Base-by-base conservation (phyloP, 30 jellyfish, hydroid and myxozoan species). In the Aurelia aurita region DNA sequence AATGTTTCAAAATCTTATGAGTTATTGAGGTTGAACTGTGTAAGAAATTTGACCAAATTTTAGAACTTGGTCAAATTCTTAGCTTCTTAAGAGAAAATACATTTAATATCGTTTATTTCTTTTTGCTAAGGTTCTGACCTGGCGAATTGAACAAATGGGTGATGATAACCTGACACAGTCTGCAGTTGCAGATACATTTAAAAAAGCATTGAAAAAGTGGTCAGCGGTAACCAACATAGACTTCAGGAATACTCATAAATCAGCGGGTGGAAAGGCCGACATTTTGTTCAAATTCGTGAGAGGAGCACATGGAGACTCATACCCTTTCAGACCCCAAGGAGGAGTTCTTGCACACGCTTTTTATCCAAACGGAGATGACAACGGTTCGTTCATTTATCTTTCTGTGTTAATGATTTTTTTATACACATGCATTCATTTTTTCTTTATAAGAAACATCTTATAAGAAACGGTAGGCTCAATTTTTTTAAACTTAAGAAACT, bases 291-390 rank as follows among this genome's bases (percentile, higher is more conserved):
- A 77, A 57, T 94, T 94, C 64, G 96, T 78, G 14, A 35, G 69
- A 2, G 96, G 92, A 26, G 66, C 77, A 60, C 99, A 94, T 62
- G 86, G 91, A 19, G 99, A 94, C 47, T 89, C 97, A 26, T 94
- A 76, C 62, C 95, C 96, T 15, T 94, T 94, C 72, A 67, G 76
- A 67, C 72, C 74, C 0, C 85, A 75, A 0, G 90, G 88, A 20
- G 53, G 90, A 11, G 86, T 87, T 3, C n/a, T 88, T 5, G 99
- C 99, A 16, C 99, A 94, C 57, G 99, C 97, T 0, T 94, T 88
- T 69, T 94, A 94, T 71, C 99, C 99, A 3, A 2, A 7, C 31
- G 80, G 67, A 26, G 53, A 82, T 58, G 55, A 53, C 51, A 39
- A 8, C 7, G 51, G 51, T 39, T 39, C 2, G 51, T 4, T 4